phyloP scores from a whole-genome alignment of 2,113 vertebrate species.

The Abramis brama region DNA sequence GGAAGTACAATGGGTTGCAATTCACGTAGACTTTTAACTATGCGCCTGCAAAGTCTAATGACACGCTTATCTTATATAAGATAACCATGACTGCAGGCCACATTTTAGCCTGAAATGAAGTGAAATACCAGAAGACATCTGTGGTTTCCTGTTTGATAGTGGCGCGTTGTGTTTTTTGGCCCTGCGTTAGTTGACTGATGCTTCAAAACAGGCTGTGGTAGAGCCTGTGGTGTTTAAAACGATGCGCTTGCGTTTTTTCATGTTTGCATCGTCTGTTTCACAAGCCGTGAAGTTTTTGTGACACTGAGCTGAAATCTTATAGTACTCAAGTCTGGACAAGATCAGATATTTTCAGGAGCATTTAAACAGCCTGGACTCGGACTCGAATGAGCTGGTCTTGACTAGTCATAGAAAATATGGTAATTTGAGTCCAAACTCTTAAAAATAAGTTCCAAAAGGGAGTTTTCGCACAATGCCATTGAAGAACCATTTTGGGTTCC shows the following conservation, averaged over 20 bases:
- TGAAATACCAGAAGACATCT: not conserved
- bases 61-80: not conserved
- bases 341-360: not conserved
- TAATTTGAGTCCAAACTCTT: not conserved
- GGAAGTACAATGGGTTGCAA: not conserved
- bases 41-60: not conserved
- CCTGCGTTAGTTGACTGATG: not conserved
- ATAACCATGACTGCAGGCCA: conserved; percentile 21
- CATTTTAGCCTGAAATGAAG: not conserved
- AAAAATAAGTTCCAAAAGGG: not conserved
- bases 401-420: not conserved
- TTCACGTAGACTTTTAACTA: conserved; percentile 5
- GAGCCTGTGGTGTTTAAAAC: conserved; percentile 18
- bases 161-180: not conserved
- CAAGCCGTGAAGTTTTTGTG: not conserved
- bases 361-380: not conserved
- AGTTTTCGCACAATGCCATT: not conserved
- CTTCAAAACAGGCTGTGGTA: not conserved
- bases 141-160: conserved; percentile 26
- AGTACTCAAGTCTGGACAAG: not conserved
- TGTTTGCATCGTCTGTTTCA: not conserved
- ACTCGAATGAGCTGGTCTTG: not conserved
- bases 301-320: not conserved
- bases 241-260: not conserved
- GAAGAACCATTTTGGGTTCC: not conserved